Evolutionary conservation across 2,113 vertebrate genomes (phyloP), one percentile per base, ranked within the genome.

Genomic region (Dromiciops gliroides): DNA sequence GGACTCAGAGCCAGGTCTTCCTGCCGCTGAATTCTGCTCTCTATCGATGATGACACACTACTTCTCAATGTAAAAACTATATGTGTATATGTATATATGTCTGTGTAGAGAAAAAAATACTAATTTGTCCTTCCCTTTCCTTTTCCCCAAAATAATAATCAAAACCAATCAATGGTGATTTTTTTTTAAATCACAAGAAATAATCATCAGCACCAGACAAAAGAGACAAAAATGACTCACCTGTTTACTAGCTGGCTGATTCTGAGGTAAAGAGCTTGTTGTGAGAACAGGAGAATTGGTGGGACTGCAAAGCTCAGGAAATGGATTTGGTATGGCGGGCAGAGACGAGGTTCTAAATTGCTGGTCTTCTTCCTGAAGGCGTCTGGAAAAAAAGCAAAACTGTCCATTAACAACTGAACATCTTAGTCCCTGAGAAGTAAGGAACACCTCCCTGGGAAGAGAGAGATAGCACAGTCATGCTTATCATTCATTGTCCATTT

Each of bases 261-360:
- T 99, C 6, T 99, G 99, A 98, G 99, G 99, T 94, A 99, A 98
- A 94, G 99, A 99, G 95, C 99, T 99, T 1, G 99, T 98, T 52
- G 99, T 98, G 95, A 99, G 98, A 14, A 99, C 99, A 88, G 99
- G 99, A 89, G 99, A 99, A 96, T 99, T 98, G 25, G 99, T 98
- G 0, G 99, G 99, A 89, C 99, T 99, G 94, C 99, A 99, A 92
- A 99, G 99, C 98, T 99, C 99, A 0, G 99, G 99, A 96, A 99
- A 99, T 0, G 99, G 99, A 97, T 99, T 99, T 50, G 99, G 99
- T 96, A 99, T 99, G 97, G 99, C 99, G 0, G 99, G 99, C 98
- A 99, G 98, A 88, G 99, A 99, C 0, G 99, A 99, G 0, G 99
- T 99, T 97, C 99, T 98, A 91, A 99, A 98, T 90, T 99, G 99